Evolutionary conservation across 2,797 vertebrate genomes (phyloP).

Genomic region (Pseudochromis fuscus): DNA sequence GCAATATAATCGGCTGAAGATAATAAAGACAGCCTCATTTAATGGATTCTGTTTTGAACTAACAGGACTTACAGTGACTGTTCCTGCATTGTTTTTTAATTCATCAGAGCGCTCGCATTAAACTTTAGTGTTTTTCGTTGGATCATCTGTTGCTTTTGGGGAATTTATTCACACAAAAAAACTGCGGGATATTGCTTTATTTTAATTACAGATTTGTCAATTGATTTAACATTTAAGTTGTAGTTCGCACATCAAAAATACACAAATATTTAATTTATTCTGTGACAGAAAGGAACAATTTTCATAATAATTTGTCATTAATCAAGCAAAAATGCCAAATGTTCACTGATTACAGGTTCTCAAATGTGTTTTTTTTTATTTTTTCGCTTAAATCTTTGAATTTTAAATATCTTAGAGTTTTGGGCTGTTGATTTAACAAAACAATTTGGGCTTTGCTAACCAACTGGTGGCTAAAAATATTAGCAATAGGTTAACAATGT

Average conservation of each 20-base stretch:
- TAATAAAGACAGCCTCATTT: conserved; percentile 69
- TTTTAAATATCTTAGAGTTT: not conserved
- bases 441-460: not conserved
- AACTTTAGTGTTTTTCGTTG: conserved; percentile 17
- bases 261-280: conserved; percentile 19
- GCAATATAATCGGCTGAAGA: conserved; percentile 76
- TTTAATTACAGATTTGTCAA: conserved; percentile 14
- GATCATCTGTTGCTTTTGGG: not conserved
- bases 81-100: conserved; percentile 64
- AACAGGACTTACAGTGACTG: conserved; percentile 52
- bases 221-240: conserved; percentile 22
- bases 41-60: conserved; percentile 68
- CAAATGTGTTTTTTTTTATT: conserved; percentile 2
- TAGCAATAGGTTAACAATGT: not conserved
- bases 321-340: conserved; percentile 2
- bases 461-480: not conserved
- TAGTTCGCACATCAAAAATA: conserved; percentile 8
- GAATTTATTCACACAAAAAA: conserved; percentile 10
- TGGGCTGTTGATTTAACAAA: not conserved
- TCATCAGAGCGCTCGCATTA: conserved; percentile 36
- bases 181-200: not conserved
- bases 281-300: not conserved
- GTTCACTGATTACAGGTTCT: not conserved
- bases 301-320: not conserved
- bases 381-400: conserved; percentile 2